Evolutionary conservation across 1,140 invertebrate species (phyloP).

Genomic region (Hylaeus volcanicus): DNA sequence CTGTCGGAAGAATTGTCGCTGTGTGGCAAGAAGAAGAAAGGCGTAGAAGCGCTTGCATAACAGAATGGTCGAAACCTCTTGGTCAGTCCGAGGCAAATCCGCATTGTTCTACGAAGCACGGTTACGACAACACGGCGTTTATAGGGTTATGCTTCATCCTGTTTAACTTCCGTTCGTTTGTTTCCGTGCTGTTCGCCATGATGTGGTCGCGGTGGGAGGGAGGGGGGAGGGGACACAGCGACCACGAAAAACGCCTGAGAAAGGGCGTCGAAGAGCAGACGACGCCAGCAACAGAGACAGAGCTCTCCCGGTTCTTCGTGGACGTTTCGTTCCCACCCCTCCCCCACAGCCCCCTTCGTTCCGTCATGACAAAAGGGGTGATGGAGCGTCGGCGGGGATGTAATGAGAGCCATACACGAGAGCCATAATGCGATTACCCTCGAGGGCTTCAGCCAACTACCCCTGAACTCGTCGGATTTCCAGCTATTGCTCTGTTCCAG

Average conservation of each 20-base stretch:
- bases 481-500: slow-evolving; percentile 68
- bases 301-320: slow-evolving; percentile 53
- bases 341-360: slow-evolving; percentile 16
- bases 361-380: slow-evolving; percentile 29
- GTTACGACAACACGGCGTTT: slow-evolving; percentile 29
- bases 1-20: neutral
- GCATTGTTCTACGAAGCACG: slow-evolving; percentile 21
- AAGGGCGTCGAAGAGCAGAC: neutral
- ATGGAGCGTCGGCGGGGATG: slow-evolving; percentile 62
- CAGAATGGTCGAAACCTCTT: slow-evolving; percentile 3
- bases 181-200: neutral
- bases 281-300: neutral
- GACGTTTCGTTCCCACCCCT: slow-evolving; percentile 54
- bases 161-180: slow-evolving; percentile 21
- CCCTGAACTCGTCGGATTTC: slow-evolving; percentile 75
- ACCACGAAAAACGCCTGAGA: neutral
- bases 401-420: slow-evolving; percentile 76
- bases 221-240: neutral
- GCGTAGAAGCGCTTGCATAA: slow-evolving; percentile 1
- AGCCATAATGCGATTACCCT: slow-evolving; percentile 78
- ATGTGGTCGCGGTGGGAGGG: too few species aligned
- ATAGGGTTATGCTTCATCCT: slow-evolving; percentile 31
- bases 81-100: slow-evolving; percentile 11
- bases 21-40: neutral
- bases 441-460: slow-evolving; percentile 78